Conservation (phyloP, 2,888 invertebrate species). For the Agrenia bidenticulata region DNA sequence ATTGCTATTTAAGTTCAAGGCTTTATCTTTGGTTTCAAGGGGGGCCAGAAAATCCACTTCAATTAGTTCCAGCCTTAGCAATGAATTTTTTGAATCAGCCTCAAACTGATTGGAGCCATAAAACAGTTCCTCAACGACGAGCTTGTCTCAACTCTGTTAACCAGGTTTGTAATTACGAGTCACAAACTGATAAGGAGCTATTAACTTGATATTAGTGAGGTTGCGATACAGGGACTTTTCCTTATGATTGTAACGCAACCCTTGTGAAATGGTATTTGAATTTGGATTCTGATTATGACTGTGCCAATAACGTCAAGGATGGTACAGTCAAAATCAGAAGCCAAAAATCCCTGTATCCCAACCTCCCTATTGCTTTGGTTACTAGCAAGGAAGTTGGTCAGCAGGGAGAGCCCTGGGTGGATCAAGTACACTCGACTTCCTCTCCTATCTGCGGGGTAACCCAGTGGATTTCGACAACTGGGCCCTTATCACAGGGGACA, state of each 20-base stretch:
- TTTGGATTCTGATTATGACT: too few relatives aligned
- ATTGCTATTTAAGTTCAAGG: not conserved
- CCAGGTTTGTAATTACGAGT: conserved; percentile 25
- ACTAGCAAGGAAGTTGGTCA: not conserved
- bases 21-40: not conserved
- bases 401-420: conserved; percentile 26
- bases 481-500: conserved; percentile 23
- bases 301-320: too few relatives aligned
- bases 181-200: too few relatives aligned
- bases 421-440: conserved; percentile 30
- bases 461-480: conserved; percentile 39
- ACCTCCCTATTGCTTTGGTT: too few relatives aligned
- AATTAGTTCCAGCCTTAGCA: conserved; percentile 27
- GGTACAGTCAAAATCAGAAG: too few relatives aligned
- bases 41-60: conserved; percentile 25
- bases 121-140: conserved; percentile 28
- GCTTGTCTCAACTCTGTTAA: conserved; percentile 33
- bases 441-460: conserved; percentile 29
- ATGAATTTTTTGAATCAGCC: conserved; percentile 31
- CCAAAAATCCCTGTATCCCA: too few relatives aligned
- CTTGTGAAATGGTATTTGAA: too few relatives aligned
- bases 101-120: conserved; percentile 32
- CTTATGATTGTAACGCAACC: too few relatives aligned
- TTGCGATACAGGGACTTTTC: too few relatives aligned
- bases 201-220: too few relatives aligned